Evolutionary conservation across 64 coral and sea anemone genomes (phyloP), one percentile per base, ranked within the genome.

Genomic region (Acropora tenuis): DNA sequence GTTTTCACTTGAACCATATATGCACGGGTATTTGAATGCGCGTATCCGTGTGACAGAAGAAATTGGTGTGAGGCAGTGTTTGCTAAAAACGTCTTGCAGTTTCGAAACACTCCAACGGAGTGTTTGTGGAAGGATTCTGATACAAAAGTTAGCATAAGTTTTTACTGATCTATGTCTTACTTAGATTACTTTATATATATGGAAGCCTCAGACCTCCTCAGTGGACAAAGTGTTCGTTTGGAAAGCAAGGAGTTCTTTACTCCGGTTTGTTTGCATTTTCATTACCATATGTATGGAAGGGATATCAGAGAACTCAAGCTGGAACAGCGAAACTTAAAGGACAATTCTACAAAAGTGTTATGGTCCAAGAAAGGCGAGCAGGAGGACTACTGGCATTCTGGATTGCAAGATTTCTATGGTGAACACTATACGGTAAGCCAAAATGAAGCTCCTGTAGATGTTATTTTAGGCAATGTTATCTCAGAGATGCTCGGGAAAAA

Each of bases 161-260:
- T 30, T 30, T 30, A 30, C 30, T 30, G 30, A 30, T 63, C 60
- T 3, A 3, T 15, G 60, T 63, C 60, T 63, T 63, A 3, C 13
- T 12, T 19, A 91, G 90, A 52, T 41, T 91, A 77, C 12, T 91
- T 76, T 18, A 66, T 91, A 43, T 58, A 77, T 41, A 88, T 76
- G 72, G 75, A 88, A 78, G 72, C 86, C 30, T 88, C 72, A 12
- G 58, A 88, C 30, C 61, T 85, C 2, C 16, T 72, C n/a, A 47
- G 50, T 48, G 65, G 82, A 6, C 61, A 72, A 72, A 18, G 30
- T 41, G 45, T 85, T 46, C 82, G 61, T 71, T 49, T 85, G 43
- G 82, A 85, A 10, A 85, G 82, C 47, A 18, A 72, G 47, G 65
- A 69, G 44, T 85, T 71, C n/a, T 69, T 17, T 4, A 50, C 60